Base-by-base conservation (phyloP, 2,888 invertebrate species). In the Andrena flavipes region DNA sequence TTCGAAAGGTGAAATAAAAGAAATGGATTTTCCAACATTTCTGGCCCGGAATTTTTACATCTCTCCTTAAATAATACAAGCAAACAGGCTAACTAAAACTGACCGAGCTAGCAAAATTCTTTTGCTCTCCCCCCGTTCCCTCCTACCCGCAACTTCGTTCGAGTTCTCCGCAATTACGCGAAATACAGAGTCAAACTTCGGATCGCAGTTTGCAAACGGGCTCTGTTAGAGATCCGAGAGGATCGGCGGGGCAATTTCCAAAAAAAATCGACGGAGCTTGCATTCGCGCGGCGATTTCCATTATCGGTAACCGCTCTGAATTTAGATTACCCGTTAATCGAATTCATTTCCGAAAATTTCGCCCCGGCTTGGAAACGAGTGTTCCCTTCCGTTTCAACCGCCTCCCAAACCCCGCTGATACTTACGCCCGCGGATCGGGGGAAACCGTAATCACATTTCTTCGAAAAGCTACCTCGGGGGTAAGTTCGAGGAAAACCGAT, bases 291-390 rank as follows among this genome's bases (percentile, higher is more conserved):
- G 35, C 33, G 49, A 73, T 78, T 78, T 48, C 80, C 35, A 72
- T 73, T 69, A 60, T 51, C 68, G 69, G 69, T 54, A 67, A 78
- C 73, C 16, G 56, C 10, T 59, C 26, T 69, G 73, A 81, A 78
- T 78, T 78, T 73, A 72, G 64, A 81, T 77, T 72, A 63, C 48
- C 42, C 54, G 54, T 59, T 73, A 74, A 73, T 74, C 74, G 79
- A 81, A 81, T 81, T 78, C 79, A 70, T 70, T 71, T 70, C 73
- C 59, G 54, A 65, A 79, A 79, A 65, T 62, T 65, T 64, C 26
- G 29, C 63, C 29, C 62, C 6, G 8, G 29, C 16, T 7, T 30
- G 16, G 10, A 26, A 68, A 67, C 48, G 33, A 64, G 42, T 23
- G 1, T 20, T 33, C n/a, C 26, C 5, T 42, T 54, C 23, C 13